Conservation (phyloP, 1,140 invertebrate species). For the Harlomillsia oculata region DNA sequence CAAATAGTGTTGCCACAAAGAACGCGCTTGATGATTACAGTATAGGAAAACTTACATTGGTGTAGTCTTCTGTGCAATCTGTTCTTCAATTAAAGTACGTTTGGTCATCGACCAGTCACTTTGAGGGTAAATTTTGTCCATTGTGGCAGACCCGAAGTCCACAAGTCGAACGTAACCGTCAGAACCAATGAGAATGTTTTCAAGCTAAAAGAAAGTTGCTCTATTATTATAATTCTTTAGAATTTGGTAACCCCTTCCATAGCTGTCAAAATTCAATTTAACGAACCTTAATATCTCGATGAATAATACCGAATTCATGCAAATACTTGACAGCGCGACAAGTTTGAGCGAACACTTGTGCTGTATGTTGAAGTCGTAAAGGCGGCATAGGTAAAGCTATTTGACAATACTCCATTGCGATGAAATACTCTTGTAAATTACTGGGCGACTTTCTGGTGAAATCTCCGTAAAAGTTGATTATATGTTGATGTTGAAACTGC, state of each 20-base stretch:
- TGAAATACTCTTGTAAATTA: slow-evolving; percentile 21
- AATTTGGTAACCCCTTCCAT: not conserved
- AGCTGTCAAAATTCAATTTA: not conserved
- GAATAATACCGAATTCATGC: slow-evolving; percentile 29
- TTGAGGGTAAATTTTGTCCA: slow-evolving; percentile 70
- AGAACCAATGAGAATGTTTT: slow-evolving; percentile 64
- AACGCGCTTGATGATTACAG: too few species aligned
- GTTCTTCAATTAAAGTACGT: slow-evolving; percentile 86
- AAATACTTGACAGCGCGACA: slow-evolving; percentile 30
- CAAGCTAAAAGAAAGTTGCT: slow-evolving; percentile 43
- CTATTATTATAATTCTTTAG: not conserved
- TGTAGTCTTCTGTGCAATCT: slow-evolving; percentile 64
- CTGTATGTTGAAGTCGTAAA: slow-evolving; percentile 11
- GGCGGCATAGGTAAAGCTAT: slow-evolving; percentile 12
- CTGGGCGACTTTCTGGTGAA: slow-evolving; percentile 3
- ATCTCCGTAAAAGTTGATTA: slow-evolving; percentile 27
- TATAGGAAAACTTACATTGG: slow-evolving; percentile 58
- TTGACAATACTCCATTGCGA: slow-evolving; percentile 31
- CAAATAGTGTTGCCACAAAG: too few species aligned
- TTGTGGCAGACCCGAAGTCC: slow-evolving; percentile 96
- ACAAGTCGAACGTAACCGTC: slow-evolving; percentile 87
- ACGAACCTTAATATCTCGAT: slow-evolving; percentile 33
- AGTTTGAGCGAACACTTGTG: slow-evolving; percentile 31
- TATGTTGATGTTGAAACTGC: slow-evolving; percentile 26
- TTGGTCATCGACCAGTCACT: slow-evolving; percentile 84